A percentile compares a stretch with the other conserved stretches of the same genome.
These are phyloP conservation scores for Marcusenius ussheri DNA, from an alignment of 2,113 vertebrate genomes.

Conservation along the genomic window DNA sequence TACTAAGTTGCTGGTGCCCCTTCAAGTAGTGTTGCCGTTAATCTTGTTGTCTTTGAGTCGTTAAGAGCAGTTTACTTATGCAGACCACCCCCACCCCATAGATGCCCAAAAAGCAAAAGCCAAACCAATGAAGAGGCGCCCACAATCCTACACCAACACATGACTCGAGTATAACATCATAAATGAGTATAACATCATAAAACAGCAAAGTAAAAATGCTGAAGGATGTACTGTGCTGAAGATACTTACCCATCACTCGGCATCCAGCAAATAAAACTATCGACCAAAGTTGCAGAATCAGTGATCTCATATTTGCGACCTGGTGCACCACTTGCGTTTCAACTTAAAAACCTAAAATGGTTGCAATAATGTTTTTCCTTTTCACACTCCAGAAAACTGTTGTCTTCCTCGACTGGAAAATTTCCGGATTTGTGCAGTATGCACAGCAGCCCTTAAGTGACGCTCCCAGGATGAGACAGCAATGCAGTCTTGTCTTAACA, in stretches of 20 bases:
- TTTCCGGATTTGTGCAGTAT: neutral
- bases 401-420: neutral
- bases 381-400: neutral
- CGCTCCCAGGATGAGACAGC: neutral
- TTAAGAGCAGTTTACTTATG: neutral
- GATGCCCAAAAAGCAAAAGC: neutral
- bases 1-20: neutral
- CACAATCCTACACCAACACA: neutral
- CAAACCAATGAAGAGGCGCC: neutral
- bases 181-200: neutral
- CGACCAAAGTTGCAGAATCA: neutral
- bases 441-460: neutral
- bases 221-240: neutral
- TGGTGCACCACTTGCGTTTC: neutral
- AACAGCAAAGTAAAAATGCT: neutral
- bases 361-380: neutral
- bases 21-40: neutral
- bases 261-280: neutral
- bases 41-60: neutral
- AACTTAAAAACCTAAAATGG: neutral
- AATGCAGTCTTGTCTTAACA: neutral
- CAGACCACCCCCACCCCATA: neutral
- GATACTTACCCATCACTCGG: conserved; percentile 10
- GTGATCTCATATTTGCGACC: conserved; percentile 6
- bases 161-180: neutral